Evolutionary conservation across 2,888 invertebrate species (phyloP).

Genomic region (Conistra vaccinii): DNA sequence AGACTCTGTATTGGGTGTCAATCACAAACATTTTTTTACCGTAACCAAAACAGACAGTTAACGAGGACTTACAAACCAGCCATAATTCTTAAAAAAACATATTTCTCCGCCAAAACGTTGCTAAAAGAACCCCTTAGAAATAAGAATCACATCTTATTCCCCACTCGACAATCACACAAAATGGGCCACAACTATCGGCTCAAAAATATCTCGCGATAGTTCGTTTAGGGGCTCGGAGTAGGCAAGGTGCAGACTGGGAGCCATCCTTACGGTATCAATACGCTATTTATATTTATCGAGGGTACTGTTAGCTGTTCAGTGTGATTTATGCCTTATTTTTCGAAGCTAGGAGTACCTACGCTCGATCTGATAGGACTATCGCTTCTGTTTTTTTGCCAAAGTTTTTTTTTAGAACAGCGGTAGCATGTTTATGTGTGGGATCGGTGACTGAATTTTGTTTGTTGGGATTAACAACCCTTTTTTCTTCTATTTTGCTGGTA

Average conservation of each 20-base stretch:
- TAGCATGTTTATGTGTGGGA: background rate
- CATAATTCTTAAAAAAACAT: constrained; percentile 2
- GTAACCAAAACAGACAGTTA: background rate
- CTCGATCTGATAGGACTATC: constrained; percentile 54
- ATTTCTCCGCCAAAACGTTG: constrained; percentile 26
- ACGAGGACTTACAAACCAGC: no score
- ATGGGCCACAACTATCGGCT: constrained; percentile 58
- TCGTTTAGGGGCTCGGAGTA: constrained; percentile 55
- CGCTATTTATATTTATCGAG: constrained; percentile 69
- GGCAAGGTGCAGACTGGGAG: constrained; percentile 57
- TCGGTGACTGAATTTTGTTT: constrained; percentile 2
- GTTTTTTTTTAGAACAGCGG: constrained; percentile 15
- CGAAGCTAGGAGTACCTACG: constrained; percentile 33
- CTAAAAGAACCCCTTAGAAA: constrained; percentile 19
- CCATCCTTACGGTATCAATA: constrained; percentile 62
- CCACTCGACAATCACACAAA: constrained; percentile 55
- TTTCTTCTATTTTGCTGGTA: background rate
- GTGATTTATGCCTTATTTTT: constrained; percentile 62
- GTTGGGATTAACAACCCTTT: constrained; percentile 12
- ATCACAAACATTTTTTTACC: background rate
- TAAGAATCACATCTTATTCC: constrained; percentile 48
- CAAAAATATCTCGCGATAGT: constrained; percentile 60
- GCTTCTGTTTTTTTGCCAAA: constrained; percentile 38
- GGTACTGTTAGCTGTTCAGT: constrained; percentile 59
- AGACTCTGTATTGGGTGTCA: background rate